Evolutionary conservation across 2,113 vertebrate species (phyloP), one percentile per base, ranked within the genome.

Genomic region (Polyodon spathula): DNA sequence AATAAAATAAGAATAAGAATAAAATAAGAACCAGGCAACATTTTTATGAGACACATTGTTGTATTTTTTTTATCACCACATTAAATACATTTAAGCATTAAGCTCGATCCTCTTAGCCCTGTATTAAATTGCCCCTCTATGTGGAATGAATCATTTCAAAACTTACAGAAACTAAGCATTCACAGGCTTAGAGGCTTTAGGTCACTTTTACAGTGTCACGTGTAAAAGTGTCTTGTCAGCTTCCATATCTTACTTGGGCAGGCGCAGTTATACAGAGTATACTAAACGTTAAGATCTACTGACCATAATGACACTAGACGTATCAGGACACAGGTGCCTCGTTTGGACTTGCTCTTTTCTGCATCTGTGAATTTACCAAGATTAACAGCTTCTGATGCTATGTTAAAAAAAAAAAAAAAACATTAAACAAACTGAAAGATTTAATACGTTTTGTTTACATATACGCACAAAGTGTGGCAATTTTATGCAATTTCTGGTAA

Each of bases 301-400:
- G 73, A 68, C 77, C 82, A 63, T 86, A 85, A 86, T 86, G 82
- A 82, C 80, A 81, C 86, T 83, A 86, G 74, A 75, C 78, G 68
- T 76, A 82, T 80, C 84, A 86, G 79, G 78, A 81, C 73, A 73
- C 70, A 66, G 65, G 52, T 59, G 40, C 12, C 40, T 51, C 10
- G 12, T 59, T 54, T 15, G 50, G 8, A 41, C 12, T 38, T 2
- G 5, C 38, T 15, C 39, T 37, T 58, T 10, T 38, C 15, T 15
- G 9, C 37, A 14, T 10, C 17, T 14, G 37, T 9, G 53, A n/a
- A 54, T 59, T 54, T 7, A 39, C 63, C 40, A 53, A 59, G 11
- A 57, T 42, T 40, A 48, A 54, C 38, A 46, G 39, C 50, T 27
- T 27, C 27, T 27, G 27, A 27, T 27, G 27, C 27, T 60, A 11